Evolutionary conservation across 2,797 vertebrate genomes (phyloP), one percentile per base, ranked within the genome.

Genomic region (Notolepis coatsorum): DNA sequence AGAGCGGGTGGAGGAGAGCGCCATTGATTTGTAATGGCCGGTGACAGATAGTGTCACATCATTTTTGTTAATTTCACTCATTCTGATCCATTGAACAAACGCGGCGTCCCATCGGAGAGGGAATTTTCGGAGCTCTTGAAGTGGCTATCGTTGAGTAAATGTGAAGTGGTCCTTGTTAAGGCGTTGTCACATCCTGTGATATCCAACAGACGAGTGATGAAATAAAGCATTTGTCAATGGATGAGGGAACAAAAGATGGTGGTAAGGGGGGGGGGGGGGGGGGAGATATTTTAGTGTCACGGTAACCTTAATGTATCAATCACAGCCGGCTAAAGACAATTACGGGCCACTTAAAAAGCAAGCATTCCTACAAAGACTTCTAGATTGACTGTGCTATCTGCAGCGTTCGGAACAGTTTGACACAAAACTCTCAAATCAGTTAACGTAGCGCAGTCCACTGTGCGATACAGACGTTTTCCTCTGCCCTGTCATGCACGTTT

Each of bases 61-160:
- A 80, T 87, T 90, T 91, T 88, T 88, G 87, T 85, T 91, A 92
- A 92, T 92, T 93, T 91, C 86, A 71, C 82, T 90, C 84, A 79
- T 90, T 89, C 71, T 20, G 59, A 82, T 71, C 74, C 68, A 48
- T 64, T 87, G 88, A 91, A 82, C 89, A 88, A 83, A 80, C 67
- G 64, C 59, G 79, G 75, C 56, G 6, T 37, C 64, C 59, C 54
- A n/a, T 82, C 46, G n/a, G 53, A 71, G 65, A 79, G 69, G 83
- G 46, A 70, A 68, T 61, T 67, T 65, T 70, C 68, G 68, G 37
- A 7, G 48, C 62, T 47, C 20, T n/a, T 65, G 59, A 84, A 80
- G 79, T 76, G 60, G 41, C 54, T 64, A 38, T 81, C 73, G 80
- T 78, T 65, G 74, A 82, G 71, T 69, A 81, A 77, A 77, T 80